Evolutionary conservation across 2,113 vertebrate species (phyloP).

Genomic region (Sigmodon hispidus): DNA sequence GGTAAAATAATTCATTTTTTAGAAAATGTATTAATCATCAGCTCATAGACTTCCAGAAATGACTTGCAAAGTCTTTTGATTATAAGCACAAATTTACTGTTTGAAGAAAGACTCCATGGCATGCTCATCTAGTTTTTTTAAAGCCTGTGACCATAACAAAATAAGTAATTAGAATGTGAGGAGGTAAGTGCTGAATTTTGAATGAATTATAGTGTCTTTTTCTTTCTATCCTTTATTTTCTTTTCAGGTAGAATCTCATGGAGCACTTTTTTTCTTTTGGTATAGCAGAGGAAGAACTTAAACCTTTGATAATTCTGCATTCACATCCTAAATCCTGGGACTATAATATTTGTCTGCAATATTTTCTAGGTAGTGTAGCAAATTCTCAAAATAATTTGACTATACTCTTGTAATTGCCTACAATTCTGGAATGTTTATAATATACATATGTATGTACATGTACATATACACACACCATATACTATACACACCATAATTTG

Average conservation of each 20-base stretch:
- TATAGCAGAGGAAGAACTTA: neutral
- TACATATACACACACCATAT: neutral
- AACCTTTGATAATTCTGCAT: neutral
- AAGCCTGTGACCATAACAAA: neutral
- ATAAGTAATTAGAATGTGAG: neutral
- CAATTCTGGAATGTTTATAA: neutral
- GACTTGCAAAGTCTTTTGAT: slow-evolving; percentile 16
- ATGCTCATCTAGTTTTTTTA: neutral
- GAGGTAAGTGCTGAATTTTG: neutral
- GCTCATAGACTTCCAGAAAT: neutral
- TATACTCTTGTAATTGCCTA: neutral
- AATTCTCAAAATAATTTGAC: slow-evolving; percentile 18
- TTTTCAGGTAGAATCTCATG: neutral
- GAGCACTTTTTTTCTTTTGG: neutral
- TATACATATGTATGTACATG: neutral
- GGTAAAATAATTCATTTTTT: slow-evolving; percentile 26
- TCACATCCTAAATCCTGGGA: neutral
- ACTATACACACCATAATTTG: neutral
- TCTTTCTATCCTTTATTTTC: neutral
- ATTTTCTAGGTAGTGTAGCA: neutral
- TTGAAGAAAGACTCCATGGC: neutral
- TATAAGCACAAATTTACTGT: neutral
- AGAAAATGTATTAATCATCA: slow-evolving; percentile 8
- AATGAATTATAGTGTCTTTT: neutral
- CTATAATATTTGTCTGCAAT: neutral